Conservation (phyloP, 35 echinoderm and acorn worm species). For the Diadema setosum region DNA sequence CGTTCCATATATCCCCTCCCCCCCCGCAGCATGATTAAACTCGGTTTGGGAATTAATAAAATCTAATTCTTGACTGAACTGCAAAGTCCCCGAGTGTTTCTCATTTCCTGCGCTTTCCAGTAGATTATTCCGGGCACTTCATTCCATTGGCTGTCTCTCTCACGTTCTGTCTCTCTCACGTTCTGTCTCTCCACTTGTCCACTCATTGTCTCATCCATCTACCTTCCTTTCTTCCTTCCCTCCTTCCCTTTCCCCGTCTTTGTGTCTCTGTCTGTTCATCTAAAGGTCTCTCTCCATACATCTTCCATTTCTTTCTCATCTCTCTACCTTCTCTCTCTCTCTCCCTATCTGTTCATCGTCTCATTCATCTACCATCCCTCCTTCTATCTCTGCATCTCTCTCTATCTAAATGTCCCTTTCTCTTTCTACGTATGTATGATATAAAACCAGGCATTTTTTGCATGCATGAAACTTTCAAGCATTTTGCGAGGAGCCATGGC, state of each 20-base stretch:
- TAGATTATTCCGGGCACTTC: too few relatives aligned
- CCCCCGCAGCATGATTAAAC: too few relatives aligned
- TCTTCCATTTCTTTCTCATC: not conserved
- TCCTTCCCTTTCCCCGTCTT: not conserved
- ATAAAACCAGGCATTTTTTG: too few relatives aligned
- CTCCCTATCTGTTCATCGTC: not conserved
- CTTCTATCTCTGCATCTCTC: not conserved
- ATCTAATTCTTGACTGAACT: too few relatives aligned
- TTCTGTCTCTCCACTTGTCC: not conserved
- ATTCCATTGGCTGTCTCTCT: not conserved
- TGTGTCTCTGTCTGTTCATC: not conserved
- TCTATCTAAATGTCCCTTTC: not conserved
- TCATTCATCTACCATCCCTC: not conserved
- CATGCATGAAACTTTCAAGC: too few relatives aligned
- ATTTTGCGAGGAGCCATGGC: too few relatives aligned
- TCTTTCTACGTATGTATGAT: too few relatives aligned
- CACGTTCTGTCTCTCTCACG: not conserved
- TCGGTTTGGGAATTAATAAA: too few relatives aligned
- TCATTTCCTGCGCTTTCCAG: too few relatives aligned
- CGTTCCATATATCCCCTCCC: too few relatives aligned
- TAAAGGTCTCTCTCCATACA: not conserved
- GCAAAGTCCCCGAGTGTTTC: too few relatives aligned
- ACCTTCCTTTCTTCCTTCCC: not conserved
- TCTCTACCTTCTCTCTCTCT: not conserved
- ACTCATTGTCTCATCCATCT: not conserved